A percentile compares a stretch with the other conserved stretches of the same genome.
Conservation (phyloP, 2,113 vertebrate species). For the Serinus canaria region DNA sequence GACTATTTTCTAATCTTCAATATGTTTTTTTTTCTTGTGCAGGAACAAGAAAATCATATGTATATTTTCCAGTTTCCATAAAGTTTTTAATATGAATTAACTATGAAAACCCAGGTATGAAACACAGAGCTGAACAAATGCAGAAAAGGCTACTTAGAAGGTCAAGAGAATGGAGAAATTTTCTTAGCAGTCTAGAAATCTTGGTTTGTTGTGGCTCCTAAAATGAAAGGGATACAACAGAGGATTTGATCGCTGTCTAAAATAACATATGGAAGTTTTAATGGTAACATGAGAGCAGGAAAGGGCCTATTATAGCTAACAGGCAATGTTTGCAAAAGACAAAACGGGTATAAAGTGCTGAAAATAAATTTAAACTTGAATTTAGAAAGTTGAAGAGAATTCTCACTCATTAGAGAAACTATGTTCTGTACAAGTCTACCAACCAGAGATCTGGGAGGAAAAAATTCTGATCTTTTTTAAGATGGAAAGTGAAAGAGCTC, state of each 20-base stretch:
- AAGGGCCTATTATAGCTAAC: not conserved
- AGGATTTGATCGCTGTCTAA: not conserved
- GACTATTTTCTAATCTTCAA: not conserved
- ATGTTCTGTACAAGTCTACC: not conserved
- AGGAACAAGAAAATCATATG: not conserved
- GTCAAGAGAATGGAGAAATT: not conserved
- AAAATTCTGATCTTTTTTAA: not conserved
- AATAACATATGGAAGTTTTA: not conserved
- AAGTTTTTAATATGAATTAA: not conserved
- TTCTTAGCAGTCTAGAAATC: not conserved
- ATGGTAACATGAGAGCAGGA: not conserved
- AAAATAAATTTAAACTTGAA: constrained; percentile 9
- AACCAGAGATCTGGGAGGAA: not conserved
- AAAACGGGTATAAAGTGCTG: not conserved
- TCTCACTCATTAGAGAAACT: not conserved
- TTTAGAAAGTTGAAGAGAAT: not conserved
- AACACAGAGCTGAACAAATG: not conserved
- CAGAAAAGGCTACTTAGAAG: not conserved
- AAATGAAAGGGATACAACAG: not conserved
- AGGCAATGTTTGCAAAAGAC: not conserved
- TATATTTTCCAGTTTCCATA: not conserved
- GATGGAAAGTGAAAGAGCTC: not conserved
- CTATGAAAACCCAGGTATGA: not conserved
- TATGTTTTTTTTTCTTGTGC: not conserved
- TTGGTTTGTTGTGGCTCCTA: not conserved